Evolutionary conservation across 2,113 vertebrate species (phyloP).

Genomic region (Laticauda laticaudata): DNA sequence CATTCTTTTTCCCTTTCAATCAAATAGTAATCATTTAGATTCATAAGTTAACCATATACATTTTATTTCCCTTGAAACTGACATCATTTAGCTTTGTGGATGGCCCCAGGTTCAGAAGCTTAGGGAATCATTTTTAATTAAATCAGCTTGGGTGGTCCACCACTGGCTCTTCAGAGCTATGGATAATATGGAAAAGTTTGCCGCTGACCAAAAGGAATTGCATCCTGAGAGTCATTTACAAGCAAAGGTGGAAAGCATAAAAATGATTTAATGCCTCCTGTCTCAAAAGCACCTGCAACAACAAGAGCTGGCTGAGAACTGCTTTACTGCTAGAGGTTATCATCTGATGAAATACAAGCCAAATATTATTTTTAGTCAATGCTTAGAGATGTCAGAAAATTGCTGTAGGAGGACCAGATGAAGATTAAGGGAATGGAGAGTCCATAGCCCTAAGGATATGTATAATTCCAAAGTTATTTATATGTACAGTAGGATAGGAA

Average conservation of each 20-base stretch:
- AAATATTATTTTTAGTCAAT: constrained; percentile 36
- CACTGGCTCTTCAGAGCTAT: background rate
- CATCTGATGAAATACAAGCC: constrained; percentile 29
- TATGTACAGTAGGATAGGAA: constrained; percentile 42
- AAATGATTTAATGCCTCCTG: background rate
- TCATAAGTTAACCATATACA: background rate
- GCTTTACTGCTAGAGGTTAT: constrained; percentile 19
- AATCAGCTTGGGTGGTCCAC: constrained; percentile 15
- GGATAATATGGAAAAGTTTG: background rate
- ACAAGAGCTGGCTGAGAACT: constrained; percentile 5
- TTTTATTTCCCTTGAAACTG: background rate
- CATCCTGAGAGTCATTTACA: background rate
- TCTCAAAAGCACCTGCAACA: background rate
- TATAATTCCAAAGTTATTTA: constrained; percentile 23
- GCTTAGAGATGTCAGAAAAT: constrained; percentile 19
- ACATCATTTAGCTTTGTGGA: background rate
- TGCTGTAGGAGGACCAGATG: background rate
- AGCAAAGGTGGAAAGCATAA: constrained; percentile 3
- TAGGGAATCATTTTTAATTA: constrained; percentile 2
- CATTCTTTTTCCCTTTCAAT: background rate
- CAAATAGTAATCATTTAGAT: background rate
- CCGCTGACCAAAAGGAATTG: background rate
- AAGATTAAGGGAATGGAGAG: background rate
- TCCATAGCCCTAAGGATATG: background rate
- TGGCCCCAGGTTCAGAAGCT: background rate